These are phyloP conservation scores for Copsychus sechellarum DNA, from an alignment of 2,113 vertebrate genomes.

Conservation along the genomic window DNA sequence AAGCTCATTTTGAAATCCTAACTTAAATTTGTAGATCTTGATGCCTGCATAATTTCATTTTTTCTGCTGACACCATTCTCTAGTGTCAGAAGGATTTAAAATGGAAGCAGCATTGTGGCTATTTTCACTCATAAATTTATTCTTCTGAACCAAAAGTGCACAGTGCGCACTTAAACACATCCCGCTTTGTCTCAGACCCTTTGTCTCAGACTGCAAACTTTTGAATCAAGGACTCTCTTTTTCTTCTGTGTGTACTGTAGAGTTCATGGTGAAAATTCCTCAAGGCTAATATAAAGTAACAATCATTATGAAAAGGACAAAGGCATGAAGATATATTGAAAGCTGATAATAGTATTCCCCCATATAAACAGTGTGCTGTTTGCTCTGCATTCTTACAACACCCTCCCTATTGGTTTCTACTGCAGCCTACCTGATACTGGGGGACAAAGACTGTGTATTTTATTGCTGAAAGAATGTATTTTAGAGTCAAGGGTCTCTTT, in stretches of 20 bases:
- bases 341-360: neutral
- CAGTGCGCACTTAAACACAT: neutral
- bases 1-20: conserved; percentile 33
- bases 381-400: neutral
- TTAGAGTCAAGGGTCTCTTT: conserved; percentile 51
- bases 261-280: neutral
- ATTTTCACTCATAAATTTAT: conserved; percentile 2
- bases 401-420: neutral
- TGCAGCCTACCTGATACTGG: neutral
- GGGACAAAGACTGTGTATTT: conserved; percentile 34
- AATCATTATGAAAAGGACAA: neutral
- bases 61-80: neutral
- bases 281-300: neutral
- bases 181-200: neutral
- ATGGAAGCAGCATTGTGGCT: neutral
- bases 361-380: neutral
- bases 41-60: conserved; percentile 2
- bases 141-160: neutral
- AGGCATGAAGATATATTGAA: neutral
- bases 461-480: conserved; percentile 46
- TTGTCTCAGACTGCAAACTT: neutral
- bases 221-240: neutral
- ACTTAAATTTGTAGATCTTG: conserved; percentile 28
- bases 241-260: neutral
- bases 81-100: conserved; percentile 13